phyloP scores from a whole-genome alignment of 1,140 invertebrate species.

The Hyposmocoma kahamanoa region DNA sequence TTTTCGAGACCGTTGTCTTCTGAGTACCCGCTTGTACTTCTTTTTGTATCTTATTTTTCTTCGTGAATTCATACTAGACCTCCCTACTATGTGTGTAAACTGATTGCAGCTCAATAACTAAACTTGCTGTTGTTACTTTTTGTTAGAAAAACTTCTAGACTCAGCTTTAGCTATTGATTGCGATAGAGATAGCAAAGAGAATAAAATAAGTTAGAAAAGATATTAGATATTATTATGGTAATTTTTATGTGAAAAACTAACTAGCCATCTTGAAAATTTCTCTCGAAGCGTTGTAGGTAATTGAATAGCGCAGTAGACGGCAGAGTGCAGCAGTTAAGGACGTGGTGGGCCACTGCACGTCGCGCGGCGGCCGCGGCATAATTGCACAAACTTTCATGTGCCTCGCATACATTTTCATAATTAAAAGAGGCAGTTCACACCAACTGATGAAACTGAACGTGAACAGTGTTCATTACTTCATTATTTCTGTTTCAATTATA shows the following conservation, averaged over 20 bases:
- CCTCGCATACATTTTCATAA: constrained; percentile 71
- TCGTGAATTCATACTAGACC: too few relatives aligned
- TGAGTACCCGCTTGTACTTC: too few relatives aligned
- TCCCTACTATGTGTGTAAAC: too few relatives aligned
- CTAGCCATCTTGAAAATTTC: constrained; percentile 48
- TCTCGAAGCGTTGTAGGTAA: constrained; percentile 47
- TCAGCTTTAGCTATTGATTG: too few relatives aligned
- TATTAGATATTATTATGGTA: constrained; percentile 10
- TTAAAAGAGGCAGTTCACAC: constrained; percentile 65
- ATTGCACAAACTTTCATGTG: constrained; percentile 71
- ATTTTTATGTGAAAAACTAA: constrained; percentile 16
- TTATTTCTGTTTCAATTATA: too few relatives aligned
- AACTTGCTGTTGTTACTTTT: too few relatives aligned
- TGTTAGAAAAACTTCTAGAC: too few relatives aligned
- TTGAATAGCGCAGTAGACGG: constrained; percentile 57
- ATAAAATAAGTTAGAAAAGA: too few relatives aligned
- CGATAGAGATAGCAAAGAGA: too few relatives aligned
- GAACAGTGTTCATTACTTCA: too few relatives aligned
- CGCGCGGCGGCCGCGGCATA: constrained; percentile 45
- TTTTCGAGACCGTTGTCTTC: neutral
- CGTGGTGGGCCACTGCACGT: constrained; percentile 44
- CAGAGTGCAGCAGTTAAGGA: constrained; percentile 49
- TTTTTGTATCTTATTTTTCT: too few relatives aligned
- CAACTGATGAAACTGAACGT: constrained; percentile 45
- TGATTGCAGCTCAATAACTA: too few relatives aligned